These are phyloP conservation scores for Struthidea cinerea DNA, from an alignment of 2,113 vertebrate species.

Conservation along the genomic window DNA sequence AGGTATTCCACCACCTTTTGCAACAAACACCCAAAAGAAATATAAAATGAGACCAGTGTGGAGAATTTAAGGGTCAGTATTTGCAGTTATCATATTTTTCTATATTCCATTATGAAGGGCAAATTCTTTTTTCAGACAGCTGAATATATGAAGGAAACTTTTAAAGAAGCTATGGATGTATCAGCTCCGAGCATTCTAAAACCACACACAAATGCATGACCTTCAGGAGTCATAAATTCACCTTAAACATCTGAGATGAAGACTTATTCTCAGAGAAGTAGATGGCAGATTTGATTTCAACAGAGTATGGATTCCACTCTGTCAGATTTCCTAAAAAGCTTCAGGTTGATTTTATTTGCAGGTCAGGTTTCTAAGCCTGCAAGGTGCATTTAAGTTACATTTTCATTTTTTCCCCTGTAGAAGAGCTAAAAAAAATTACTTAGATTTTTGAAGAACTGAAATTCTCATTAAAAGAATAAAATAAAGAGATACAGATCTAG, in stretches of 20 bases:
- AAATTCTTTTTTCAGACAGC: not conserved
- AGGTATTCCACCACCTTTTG: not conserved
- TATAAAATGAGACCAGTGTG: not conserved
- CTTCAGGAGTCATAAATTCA: not conserved
- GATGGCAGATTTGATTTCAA: slow-evolving; percentile 22
- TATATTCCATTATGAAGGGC: not conserved
- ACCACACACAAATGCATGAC: not conserved
- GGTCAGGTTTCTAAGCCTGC: not conserved
- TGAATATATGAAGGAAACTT: not conserved
- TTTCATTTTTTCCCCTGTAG: not conserved
- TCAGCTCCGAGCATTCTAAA: not conserved
- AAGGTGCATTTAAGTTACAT: not conserved
- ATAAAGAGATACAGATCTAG: not conserved
- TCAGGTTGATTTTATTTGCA: slow-evolving; percentile 13
- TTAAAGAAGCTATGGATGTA: not conserved
- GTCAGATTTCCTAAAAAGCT: not conserved
- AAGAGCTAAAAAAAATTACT: not conserved
- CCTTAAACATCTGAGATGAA: not conserved
- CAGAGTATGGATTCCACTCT: not conserved
- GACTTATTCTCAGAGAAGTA: not conserved
- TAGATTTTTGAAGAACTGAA: not conserved
- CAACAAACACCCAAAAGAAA: not conserved
- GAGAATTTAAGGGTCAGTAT: not conserved
- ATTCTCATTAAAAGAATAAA: not conserved
- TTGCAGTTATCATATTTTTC: not conserved